Evolutionary conservation across 1,140 invertebrate genomes (phyloP).

Genomic region (Heliconius hewitsoni): DNA sequence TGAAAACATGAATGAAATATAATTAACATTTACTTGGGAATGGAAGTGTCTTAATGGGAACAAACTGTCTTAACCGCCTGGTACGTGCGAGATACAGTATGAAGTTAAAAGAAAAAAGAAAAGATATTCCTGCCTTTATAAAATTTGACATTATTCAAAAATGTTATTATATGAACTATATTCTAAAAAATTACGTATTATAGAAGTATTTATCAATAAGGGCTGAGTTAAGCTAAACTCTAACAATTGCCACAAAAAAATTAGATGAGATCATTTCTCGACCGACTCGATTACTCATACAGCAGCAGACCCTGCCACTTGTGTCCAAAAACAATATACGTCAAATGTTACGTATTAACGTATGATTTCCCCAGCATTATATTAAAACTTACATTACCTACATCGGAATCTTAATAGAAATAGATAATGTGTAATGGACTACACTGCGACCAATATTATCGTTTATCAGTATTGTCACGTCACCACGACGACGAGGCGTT

Average conservation of each 20-base stretch:
- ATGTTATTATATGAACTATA: not conserved
- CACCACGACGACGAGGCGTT: not conserved
- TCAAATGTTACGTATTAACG: conserved; percentile 30
- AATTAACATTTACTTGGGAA: not conserved
- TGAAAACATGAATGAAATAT: not conserved
- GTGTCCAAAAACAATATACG: conserved; percentile 34
- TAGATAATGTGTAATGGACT: conserved; percentile 31
- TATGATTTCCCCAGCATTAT: conserved; percentile 14
- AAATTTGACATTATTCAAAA: too few species aligned
- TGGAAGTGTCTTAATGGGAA: too few species aligned
- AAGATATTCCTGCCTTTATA: too few species aligned
- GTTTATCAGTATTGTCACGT: conserved; percentile 12
- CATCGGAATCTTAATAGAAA: conserved; percentile 35
- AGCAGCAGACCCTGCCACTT: conserved; percentile 42
- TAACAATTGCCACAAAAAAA: conserved; percentile 4
- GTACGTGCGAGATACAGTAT: too few species aligned
- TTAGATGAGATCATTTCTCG: conserved; percentile 36
- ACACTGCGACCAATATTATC: not conserved
- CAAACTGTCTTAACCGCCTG: too few species aligned
- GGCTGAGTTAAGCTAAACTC: conserved; percentile 4
- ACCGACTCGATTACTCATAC: conserved; percentile 40
- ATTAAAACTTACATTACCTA: conserved; percentile 23
- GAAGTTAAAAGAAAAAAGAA: too few species aligned
- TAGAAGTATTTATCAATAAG: not conserved
- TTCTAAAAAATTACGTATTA: not conserved